Percentiles rank a stretch among this genome's conserved stretches.
Conservation (phyloP, 2,888 invertebrate genomes). For the Lymantria dispar region DNA sequence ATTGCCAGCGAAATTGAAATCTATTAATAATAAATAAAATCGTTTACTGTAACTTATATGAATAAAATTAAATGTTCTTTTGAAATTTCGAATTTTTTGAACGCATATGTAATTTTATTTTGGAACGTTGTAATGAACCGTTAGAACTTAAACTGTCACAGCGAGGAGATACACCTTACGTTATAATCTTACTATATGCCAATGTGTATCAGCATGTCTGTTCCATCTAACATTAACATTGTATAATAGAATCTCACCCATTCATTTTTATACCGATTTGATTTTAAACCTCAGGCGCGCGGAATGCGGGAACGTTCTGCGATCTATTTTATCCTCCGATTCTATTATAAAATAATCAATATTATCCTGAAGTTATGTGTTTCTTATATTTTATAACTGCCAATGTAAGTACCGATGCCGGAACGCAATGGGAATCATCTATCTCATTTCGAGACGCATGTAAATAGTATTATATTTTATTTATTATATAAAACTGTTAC, state of each 20-base stretch:
- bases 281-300: conserved; percentile 15
- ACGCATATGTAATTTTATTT: not conserved
- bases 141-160: not conserved
- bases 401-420: conserved; percentile 27
- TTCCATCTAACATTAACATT: conserved; percentile 61
- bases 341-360: conserved; percentile 13
- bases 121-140: not conserved
- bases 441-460: conserved; percentile 36
- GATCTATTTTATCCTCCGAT: no score
- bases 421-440: conserved; percentile 18
- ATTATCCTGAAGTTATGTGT: conserved; percentile 9
- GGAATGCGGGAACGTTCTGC: not conserved
- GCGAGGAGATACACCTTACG: not conserved
- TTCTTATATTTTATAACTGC: conserved; percentile 32
- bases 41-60: no score
- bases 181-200: not conserved
- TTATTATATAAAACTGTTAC: conserved; percentile 18
- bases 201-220: conserved; percentile 48
- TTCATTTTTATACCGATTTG: conserved; percentile 16
- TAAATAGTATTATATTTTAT: conserved; percentile 45
- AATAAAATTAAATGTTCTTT: no score
- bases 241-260: conserved; percentile 37
- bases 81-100: no score
- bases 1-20: no score
- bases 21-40: no score